phyloP scores from a whole-genome alignment of 2,888 invertebrate species.

The Neoascia interrupta region DNA sequence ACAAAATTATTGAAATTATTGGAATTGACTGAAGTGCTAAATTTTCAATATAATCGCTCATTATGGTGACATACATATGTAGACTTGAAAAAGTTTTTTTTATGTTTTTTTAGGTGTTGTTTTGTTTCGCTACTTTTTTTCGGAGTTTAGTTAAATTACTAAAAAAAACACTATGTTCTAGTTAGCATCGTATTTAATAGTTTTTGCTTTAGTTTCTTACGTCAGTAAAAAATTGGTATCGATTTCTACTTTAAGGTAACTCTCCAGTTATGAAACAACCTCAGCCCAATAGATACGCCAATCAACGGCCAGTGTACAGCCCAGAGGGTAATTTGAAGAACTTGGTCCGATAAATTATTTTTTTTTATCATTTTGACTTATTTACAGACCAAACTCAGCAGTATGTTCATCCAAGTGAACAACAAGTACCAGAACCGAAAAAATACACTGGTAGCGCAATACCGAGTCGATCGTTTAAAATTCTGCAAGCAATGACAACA shows the following conservation, averaged over 20 bases:
- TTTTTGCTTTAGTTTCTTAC: conserved; percentile 55
- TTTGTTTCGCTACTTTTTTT: no score
- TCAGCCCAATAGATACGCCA: conserved; percentile 75
- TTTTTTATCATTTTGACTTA: conserved; percentile 11
- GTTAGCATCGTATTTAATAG: no score
- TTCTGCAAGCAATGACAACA: conserved; percentile 89
- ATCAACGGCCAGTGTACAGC: conserved; percentile 74
- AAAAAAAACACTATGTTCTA: no score
- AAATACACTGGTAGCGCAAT: conserved; percentile 89
- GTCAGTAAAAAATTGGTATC: no score
- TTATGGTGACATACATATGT: no score
- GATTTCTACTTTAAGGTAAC: no score
- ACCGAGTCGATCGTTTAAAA: conserved; percentile 89
- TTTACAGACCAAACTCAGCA: conserved; percentile 77
- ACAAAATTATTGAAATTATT: no score
- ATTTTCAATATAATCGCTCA: no score
- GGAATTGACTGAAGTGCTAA: no score
- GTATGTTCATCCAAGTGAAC: conserved; percentile 84
- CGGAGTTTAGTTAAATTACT: no score
- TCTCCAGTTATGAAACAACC: conserved; percentile 70
- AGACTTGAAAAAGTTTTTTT: no score
- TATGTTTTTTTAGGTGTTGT: no score
- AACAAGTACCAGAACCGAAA: conserved; percentile 85
- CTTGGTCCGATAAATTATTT: background rate
- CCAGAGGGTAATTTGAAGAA: conserved; percentile 70